Evolutionary conservation across 2,113 vertebrate species (phyloP), one percentile per base, ranked within the genome.

Genomic region (Taurulus bubalis): DNA sequence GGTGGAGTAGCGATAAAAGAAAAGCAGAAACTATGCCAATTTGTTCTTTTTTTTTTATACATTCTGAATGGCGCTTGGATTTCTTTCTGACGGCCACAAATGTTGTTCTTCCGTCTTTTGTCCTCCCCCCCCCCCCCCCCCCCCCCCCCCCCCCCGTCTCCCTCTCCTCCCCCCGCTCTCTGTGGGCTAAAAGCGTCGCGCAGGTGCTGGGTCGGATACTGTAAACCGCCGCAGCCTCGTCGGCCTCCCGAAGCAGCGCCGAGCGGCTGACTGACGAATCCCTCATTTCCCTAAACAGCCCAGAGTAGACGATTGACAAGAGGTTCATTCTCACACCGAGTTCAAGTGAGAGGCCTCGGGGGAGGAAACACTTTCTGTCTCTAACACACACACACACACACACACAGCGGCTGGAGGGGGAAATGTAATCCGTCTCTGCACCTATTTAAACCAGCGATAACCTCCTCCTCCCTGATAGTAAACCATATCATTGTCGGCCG

Each of bases 251-350:
- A n/a, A 49, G 47, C 71, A 49, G 47, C 71, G 68, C 79, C 20
- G 7, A 38, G 82, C 55, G 40, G 84, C 84, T 87, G 89, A 91
- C 83, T 81, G 90, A 90, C 72, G 89, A 87, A 86, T 83, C 84
- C 85, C 84, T 90, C 80, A 84, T 91, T 92, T 92, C 85, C 89
- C 80, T 85, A 90, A 92, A 93, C 91, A 90, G 85, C 79, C 84
- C 84, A 1, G 59, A 93, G 88, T 34, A 91, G 92, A 89, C 85
- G 91, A 94, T 79, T 92, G 93, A 93, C 90, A 79, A 85, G 91
- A 85, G 82, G 82, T 79, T 92, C 90, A 90, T 90, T 93, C 89
- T 93, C 90, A 90, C 90, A 89, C 82, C 40, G 75, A 87, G 90
- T 85, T 88, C 86, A 91, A 93, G 89, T 90, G 90, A 88, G 87